These are phyloP conservation scores for Cyclargus thomasi DNA, from an alignment of 1,140 invertebrate genomes.

Conservation along the genomic window DNA sequence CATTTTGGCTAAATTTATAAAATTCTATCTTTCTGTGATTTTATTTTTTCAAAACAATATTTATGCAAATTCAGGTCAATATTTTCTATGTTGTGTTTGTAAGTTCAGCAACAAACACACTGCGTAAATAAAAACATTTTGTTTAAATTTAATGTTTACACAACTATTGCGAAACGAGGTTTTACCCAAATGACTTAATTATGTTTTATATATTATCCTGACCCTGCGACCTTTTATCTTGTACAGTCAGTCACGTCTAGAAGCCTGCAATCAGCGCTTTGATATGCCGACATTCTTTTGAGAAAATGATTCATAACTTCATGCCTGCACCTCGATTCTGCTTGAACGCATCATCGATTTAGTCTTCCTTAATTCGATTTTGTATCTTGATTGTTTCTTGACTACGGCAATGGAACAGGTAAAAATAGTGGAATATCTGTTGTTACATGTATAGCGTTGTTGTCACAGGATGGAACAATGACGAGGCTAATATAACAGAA, in stretches of 20 bases:
- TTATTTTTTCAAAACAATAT: not conserved
- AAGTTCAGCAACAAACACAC: not conserved
- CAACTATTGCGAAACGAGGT: not conserved
- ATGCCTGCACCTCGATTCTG: not conserved
- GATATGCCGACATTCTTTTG: conserved; percentile 27
- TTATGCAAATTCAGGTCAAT: not conserved
- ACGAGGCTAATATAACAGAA: no score
- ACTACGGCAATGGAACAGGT: no score
- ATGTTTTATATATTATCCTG: conserved; percentile 4
- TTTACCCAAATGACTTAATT: conserved; percentile 14
- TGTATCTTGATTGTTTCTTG: no score
- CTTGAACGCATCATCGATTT: no score
- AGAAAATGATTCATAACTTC: conserved; percentile 34
- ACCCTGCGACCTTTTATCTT: conserved; percentile 6
- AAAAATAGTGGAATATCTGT: no score
- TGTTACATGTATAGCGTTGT: no score
- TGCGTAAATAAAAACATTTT: not conserved
- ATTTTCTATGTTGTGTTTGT: not conserved
- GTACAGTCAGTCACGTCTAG: conserved; percentile 4
- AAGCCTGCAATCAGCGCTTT: conserved; percentile 14
- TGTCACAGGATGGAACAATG: no score
- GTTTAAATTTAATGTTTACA: not conserved
- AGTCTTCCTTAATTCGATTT: no score
- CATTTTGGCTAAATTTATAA: no score
- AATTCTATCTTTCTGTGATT: no score